These are phyloP conservation scores for Corythaeola cristata DNA, from an alignment of 2,113 vertebrate species.

Conservation along the genomic window DNA sequence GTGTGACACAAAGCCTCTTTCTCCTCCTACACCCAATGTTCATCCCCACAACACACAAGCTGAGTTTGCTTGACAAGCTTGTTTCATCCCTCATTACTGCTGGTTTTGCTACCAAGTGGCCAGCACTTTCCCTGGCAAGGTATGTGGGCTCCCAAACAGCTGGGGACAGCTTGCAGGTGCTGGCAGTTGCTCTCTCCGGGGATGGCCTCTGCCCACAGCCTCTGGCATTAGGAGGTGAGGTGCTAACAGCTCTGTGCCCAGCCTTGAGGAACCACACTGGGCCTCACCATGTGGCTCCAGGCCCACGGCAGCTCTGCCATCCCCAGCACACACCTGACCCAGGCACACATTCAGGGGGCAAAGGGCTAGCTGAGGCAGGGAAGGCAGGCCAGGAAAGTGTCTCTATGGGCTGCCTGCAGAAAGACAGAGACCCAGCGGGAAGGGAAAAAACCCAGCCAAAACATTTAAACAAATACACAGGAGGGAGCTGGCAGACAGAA, in stretches of 20 bases:
- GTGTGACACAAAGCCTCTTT: not conserved
- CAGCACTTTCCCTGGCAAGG: not conserved
- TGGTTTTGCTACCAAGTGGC: not conserved
- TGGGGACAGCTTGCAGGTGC: not conserved
- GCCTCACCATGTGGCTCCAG: not conserved
- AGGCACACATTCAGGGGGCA: not conserved
- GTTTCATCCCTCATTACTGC: not conserved
- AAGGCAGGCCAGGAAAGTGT: not conserved
- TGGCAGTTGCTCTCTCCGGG: not conserved
- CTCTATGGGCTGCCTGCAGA: not conserved
- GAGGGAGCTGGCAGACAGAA: slow-evolving; percentile 39
- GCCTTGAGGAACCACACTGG: not conserved
- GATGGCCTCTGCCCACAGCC: not conserved
- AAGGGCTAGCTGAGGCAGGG: not conserved
- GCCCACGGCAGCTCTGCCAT: not conserved
- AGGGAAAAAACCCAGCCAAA: not conserved
- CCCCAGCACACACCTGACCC: not conserved
- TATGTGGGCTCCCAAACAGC: not conserved
- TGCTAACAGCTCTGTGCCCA: not conserved
- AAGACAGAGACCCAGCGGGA: slow-evolving; percentile 6
- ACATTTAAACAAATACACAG: slow-evolving; percentile 51
- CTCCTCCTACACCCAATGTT: not conserved
- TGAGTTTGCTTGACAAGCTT: not conserved
- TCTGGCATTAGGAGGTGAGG: not conserved
- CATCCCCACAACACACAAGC: not conserved